phyloP scores from a whole-genome alignment of 2,797 vertebrate genomes.

The Vultur gryphus region DNA sequence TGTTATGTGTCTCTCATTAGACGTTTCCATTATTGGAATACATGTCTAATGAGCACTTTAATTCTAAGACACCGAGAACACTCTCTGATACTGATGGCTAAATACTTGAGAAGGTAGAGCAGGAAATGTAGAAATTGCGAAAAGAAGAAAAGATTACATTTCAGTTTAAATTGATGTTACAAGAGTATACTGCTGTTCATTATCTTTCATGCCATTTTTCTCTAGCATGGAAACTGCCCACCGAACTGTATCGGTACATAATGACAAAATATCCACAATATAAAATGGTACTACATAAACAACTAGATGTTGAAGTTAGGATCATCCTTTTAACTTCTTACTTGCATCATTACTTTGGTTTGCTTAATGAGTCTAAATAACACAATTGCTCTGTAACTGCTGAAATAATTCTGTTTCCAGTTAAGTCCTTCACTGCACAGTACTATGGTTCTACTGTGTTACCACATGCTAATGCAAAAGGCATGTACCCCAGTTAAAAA shows the following conservation, averaged over 20 bases:
- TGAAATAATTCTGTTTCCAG: neutral
- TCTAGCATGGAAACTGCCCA: neutral
- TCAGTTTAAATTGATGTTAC: neutral
- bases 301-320: neutral
- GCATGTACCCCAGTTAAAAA: neutral
- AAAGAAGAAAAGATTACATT: neutral
- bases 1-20: neutral
- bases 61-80: neutral
- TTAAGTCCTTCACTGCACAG: neutral
- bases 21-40: neutral
- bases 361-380: neutral
- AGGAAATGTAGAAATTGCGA: neutral
- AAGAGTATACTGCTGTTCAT: neutral
- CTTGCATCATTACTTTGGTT: neutral
- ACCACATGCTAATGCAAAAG: neutral
- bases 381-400: neutral
- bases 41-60: neutral
- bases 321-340: neutral
- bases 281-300: neutral
- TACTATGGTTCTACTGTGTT: neutral
- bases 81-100: neutral
- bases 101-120: neutral
- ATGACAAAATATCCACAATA: neutral
- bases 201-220: neutral
- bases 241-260: neutral